phyloP scores from a whole-genome alignment of 2,113 vertebrate species.

The Anser brachyrhynchus region DNA sequence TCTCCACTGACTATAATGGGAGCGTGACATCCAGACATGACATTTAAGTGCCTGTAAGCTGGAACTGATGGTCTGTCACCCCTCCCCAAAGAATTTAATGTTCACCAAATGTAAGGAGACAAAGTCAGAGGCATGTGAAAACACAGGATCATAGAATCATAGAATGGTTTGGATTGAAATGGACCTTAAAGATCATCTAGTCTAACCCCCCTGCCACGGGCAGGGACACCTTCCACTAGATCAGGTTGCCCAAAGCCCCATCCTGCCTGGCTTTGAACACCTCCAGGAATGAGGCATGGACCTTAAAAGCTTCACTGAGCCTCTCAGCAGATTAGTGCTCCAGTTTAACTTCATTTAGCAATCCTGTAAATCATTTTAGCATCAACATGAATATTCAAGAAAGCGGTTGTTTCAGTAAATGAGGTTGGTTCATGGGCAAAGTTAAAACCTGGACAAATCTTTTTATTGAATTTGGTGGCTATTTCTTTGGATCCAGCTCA shows the following conservation, averaged over 20 bases:
- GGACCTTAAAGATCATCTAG: not conserved
- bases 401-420: constrained; percentile 24
- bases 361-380: constrained; percentile 16
- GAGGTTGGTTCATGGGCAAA: not conserved
- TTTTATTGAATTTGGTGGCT: not conserved
- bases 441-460: not conserved
- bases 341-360: constrained; percentile 27
- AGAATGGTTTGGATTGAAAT: not conserved
- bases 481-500: not conserved
- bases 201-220: not conserved
- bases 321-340: not conserved
- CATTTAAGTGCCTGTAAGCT: not conserved
- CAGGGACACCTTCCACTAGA: not conserved
- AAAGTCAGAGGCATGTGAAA: not conserved
- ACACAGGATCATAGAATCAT: not conserved
- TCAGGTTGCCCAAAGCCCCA: not conserved
- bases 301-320: not conserved
- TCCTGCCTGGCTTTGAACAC: not conserved
- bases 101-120: not conserved
- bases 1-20: not conserved
- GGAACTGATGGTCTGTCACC: not conserved
- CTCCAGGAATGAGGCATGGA: not conserved
- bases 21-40: not conserved
- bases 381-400: not conserved
- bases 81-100: not conserved